Evolutionary conservation across 2,113 vertebrate genomes (phyloP).

Genomic region (Dasyurus viverrinus): DNA sequence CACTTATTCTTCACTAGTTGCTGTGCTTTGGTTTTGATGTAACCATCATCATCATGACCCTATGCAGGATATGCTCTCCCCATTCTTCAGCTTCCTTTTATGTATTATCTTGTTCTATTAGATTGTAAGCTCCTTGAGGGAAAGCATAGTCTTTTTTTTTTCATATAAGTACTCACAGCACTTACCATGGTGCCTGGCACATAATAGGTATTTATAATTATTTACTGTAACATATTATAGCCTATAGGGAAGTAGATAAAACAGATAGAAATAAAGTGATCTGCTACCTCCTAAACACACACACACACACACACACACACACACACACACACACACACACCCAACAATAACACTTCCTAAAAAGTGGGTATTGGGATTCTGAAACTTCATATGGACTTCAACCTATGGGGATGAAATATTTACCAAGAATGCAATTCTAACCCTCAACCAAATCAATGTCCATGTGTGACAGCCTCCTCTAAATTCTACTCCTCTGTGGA

Average conservation of each 20-base stretch:
- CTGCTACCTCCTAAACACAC: background rate
- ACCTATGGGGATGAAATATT: background rate
- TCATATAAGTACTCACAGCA: background rate
- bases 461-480: background rate
- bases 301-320: background rate
- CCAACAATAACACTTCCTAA: background rate
- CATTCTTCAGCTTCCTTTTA: background rate
- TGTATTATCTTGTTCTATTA: background rate
- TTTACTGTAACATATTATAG: background rate
- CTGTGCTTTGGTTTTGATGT: background rate
- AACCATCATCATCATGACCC: background rate
- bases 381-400: background rate
- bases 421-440: background rate
- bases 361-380: background rate
- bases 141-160: background rate
- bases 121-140: background rate
- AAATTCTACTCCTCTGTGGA: background rate
- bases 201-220: background rate
- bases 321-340: background rate
- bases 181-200: background rate
- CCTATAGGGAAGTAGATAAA: background rate
- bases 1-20: background rate
- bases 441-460: background rate
- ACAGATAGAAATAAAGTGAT: background rate
- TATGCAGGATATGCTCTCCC: background rate